Evolutionary conservation across 2,113 vertebrate genomes (phyloP).

Genomic region (Pelobates fuscus): DNA sequence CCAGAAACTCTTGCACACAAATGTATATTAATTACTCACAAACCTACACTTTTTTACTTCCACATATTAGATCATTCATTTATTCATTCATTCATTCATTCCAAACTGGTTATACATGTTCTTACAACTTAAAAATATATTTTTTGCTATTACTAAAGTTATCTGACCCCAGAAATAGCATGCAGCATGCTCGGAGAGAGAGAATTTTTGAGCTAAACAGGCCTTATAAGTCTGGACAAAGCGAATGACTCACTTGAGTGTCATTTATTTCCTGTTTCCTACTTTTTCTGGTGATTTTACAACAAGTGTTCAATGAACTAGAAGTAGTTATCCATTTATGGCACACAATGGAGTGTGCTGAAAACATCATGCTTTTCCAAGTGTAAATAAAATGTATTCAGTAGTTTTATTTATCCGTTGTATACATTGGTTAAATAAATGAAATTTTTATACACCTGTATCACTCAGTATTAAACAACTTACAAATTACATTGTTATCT

Average conservation of each 20-base stretch:
- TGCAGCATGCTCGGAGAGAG: too few relatives aligned
- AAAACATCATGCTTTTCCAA: background rate
- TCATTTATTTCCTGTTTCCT: slow-evolving; percentile 27
- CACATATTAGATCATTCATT: too few relatives aligned
- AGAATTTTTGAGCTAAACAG: slow-evolving; percentile 25
- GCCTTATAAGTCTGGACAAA: slow-evolving; percentile 21
- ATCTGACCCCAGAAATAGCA: too few relatives aligned
- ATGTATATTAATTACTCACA: too few relatives aligned
- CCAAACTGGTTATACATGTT: too few relatives aligned
- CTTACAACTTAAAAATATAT: too few relatives aligned
- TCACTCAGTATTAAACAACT: background rate
- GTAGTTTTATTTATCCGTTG: slow-evolving; percentile 4
- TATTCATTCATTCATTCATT: background rate
- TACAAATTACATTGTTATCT: too few relatives aligned
- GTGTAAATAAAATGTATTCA: slow-evolving; percentile 19
- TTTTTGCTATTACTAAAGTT: too few relatives aligned
- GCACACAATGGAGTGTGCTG: slow-evolving; percentile 2
- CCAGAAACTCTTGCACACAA: too few relatives aligned
- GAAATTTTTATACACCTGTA: background rate
- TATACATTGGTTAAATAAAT: slow-evolving; percentile 13
- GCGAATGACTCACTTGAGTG: slow-evolving; percentile 19
- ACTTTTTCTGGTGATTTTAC: slow-evolving; percentile 18
- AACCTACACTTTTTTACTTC: too few relatives aligned
- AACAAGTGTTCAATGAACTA: slow-evolving; percentile 5
- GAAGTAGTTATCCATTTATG: slow-evolving; percentile 40